Percentiles rank a stretch among this genome's conserved stretches.
Conservation (phyloP, 2,797 vertebrate species). For the Nannoperca australis region DNA sequence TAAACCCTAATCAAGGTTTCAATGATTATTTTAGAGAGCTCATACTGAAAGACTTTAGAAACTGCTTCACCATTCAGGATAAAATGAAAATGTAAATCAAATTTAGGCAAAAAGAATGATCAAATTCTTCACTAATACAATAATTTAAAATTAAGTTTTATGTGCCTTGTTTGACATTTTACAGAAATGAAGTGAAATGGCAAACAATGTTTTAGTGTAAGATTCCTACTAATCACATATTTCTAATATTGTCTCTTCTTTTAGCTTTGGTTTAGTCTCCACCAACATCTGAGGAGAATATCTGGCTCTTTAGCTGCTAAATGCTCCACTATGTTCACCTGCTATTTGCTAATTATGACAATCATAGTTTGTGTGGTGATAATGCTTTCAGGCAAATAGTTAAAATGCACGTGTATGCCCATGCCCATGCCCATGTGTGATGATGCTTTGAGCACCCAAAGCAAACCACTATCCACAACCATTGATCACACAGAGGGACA, state of each 20-base stretch:
- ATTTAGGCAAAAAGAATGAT: neutral
- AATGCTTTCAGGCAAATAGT: neutral
- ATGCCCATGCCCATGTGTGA: neutral
- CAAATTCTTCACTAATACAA: neutral
- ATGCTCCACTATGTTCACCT: neutral
- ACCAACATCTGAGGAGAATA: too few species aligned
- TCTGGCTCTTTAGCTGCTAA: neutral
- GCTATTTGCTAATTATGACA: neutral
- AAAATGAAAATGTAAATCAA: neutral
- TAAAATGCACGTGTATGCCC: neutral
- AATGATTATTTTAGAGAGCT: neutral
- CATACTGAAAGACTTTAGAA: neutral
- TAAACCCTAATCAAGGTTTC: neutral
- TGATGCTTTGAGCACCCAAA: slow-evolving; percentile 24
- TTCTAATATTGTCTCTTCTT: neutral
- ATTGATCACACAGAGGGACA: slow-evolving; percentile 27
- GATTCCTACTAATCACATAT: too few species aligned
- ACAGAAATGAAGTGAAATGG: too few species aligned
- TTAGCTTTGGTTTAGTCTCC: too few species aligned
- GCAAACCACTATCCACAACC: slow-evolving; percentile 9
- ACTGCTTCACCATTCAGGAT: neutral
- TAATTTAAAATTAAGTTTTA: neutral
- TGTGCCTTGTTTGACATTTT: neutral
- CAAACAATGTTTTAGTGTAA: neutral
- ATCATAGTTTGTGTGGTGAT: neutral